Evolutionary conservation across 1,140 invertebrate genomes (phyloP).

Genomic region (Ruditapes philippinarum): DNA sequence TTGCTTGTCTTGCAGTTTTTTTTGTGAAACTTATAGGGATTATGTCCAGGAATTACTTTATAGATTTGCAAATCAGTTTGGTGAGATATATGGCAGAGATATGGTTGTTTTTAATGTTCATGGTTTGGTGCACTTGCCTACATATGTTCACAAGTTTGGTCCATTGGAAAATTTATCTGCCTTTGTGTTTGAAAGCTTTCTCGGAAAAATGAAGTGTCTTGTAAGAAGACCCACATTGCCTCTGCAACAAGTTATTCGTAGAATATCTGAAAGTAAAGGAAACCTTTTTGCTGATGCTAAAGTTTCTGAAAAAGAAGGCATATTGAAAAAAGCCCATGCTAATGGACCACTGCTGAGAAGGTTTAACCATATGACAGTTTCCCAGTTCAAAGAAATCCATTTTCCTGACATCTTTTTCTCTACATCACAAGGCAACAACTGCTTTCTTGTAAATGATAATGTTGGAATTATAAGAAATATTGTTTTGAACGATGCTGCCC

Average conservation of each 20-base stretch:
- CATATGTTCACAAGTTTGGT: conserved; percentile 85
- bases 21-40: conserved; percentile 49
- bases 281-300: background rate
- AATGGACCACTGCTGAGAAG: conserved; percentile 17
- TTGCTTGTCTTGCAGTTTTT: conserved; percentile 76
- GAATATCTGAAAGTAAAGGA: conserved; percentile 73
- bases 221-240: conserved; percentile 74
- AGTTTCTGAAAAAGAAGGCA: background rate
- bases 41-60: conserved; percentile 78
- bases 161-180: conserved; percentile 84
- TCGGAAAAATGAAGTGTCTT: conserved; percentile 84
- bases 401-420: background rate
- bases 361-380: background rate
- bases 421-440: conserved; percentile 27
- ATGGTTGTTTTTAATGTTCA: conserved; percentile 85
- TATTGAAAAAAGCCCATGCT: conserved; percentile 13
- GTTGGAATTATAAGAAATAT: conserved; percentile 53
- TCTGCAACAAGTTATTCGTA: conserved; percentile 78
- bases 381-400: conserved; percentile 49
- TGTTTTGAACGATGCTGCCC: background rate
- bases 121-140: conserved; percentile 83
- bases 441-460: conserved; percentile 28
- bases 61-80: conserved; percentile 78
- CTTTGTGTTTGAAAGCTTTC: conserved; percentile 87
- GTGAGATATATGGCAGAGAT: conserved; percentile 78